Base-by-base conservation (phyloP, 2,113 vertebrate genomes). In the Prietella phreatophila region DNA sequence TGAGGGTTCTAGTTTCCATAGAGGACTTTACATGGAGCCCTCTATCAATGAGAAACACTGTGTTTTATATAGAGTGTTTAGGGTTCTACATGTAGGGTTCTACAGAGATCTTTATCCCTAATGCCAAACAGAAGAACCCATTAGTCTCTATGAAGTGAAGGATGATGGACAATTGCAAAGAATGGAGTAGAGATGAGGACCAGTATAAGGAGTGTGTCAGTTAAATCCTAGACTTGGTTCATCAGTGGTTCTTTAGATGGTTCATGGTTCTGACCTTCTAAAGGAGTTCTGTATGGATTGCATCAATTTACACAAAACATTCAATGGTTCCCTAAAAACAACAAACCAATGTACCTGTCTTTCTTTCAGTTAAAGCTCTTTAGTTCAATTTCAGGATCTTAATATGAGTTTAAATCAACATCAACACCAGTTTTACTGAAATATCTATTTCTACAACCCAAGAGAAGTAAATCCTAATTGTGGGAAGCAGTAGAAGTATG, bases 401-500 rank as follows among this genome's bases (percentile, higher is more conserved):
- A 25, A 27, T 22, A 25, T 5, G 3, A 73, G 2, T 30, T 30
- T 13, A 13, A 27, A 50, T 78, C 11, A 13, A 55, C 30, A 33
- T 79, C 50, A 80, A 55, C 78, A 19, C 2, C 50, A 55, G 0
- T 81, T 19, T 60, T 36, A 58, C 30, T 20, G 9, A 7, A 47
- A 30, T 10, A 20, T 25, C 19, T 61, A 36, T 81, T 20, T 36
- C 13, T 33, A 14, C 13, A 33, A 11, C 30, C 4, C 2, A 39
- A 39, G 19, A 82, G 9, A 30, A 30, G 55, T 22, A 33, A 82
- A 82, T 60, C 33, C 56, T 60, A 61, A 82, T 39, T 82, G 56
- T 61, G 58, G 80, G 56, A 61, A 82, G 80, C 33, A 82, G 56
- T 42, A 61, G 20, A 13, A 27, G 33, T 82, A 58, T 82, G 56